Percentiles rank a stretch among this genome's conserved stretches.
Conservation (phyloP, 2,797 vertebrate genomes). For the Pseudochirops cupreus region DNA sequence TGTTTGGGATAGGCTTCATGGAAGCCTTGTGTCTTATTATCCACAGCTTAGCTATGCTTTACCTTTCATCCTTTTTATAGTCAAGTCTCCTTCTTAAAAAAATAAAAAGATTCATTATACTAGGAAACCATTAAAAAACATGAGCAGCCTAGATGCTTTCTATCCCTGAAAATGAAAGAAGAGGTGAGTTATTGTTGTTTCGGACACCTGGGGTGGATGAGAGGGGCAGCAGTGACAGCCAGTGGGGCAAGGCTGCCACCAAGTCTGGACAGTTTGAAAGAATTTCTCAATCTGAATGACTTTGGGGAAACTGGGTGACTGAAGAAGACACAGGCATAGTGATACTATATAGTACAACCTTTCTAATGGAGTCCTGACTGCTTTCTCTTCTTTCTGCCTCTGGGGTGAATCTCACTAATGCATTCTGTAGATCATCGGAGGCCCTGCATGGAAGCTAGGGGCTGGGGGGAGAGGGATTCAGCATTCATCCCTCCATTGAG, state of each 20-base stretch:
- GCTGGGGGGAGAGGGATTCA: background rate
- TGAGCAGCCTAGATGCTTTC: background rate
- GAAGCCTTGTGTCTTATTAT: background rate
- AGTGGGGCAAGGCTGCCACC: background rate
- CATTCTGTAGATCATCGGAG: conserved; percentile 6
- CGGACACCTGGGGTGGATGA: background rate
- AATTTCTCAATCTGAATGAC: background rate
- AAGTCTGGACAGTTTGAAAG: conserved; percentile 7
- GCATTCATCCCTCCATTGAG: background rate
- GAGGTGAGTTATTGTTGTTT: background rate
- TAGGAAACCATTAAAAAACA: background rate
- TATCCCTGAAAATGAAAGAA: background rate
- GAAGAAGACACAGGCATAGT: conserved; percentile 35
- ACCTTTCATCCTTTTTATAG: background rate
- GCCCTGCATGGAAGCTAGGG: conserved; percentile 24
- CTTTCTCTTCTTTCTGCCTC: conserved; percentile 49
- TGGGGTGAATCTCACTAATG: conserved; percentile 43
- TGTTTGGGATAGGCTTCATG: background rate
- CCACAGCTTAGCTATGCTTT: background rate
- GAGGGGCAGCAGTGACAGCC: background rate
- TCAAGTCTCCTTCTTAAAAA: background rate
- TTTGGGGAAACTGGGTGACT: conserved; percentile 13
- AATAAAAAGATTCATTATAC: background rate
- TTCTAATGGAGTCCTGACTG: conserved; percentile 37
- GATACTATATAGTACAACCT: conserved; percentile 43